Evolutionary conservation across 2,888 invertebrate genomes (phyloP).

Genomic region (Drosophila cyrtoloma): DNA sequence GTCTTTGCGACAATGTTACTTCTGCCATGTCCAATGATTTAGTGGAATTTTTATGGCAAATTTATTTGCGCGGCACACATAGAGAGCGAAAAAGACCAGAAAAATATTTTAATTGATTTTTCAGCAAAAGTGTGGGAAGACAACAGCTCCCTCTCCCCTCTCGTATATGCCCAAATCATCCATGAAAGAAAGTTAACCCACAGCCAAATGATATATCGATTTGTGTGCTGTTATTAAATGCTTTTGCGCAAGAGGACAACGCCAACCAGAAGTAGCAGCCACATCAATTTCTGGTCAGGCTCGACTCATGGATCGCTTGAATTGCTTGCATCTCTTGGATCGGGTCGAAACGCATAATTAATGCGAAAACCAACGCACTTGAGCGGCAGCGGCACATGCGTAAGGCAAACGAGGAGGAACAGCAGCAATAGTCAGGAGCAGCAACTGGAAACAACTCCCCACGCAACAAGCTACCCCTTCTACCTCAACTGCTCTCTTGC

Average conservation of each 20-base stretch:
- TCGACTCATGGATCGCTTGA: slow-evolving; percentile 48
- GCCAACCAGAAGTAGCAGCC: slow-evolving; percentile 69
- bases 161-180: not conserved
- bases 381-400: slow-evolving; percentile 69
- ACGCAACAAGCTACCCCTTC: slow-evolving; percentile 60
- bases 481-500: slow-evolving; percentile 21
- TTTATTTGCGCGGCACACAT: slow-evolving; percentile 61
- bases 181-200: slow-evolving; percentile 72
- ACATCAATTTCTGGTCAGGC: slow-evolving; percentile 78
- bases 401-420: slow-evolving; percentile 62
- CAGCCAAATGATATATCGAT: slow-evolving; percentile 76
- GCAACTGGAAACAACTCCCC: slow-evolving; percentile 77
- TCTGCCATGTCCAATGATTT: slow-evolving; percentile 67
- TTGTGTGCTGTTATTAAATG: slow-evolving; percentile 80
- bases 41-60: slow-evolving; percentile 80
- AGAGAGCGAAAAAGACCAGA: slow-evolving; percentile 39
- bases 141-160: slow-evolving; percentile 16
- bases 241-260: slow-evolving; percentile 61
- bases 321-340: slow-evolving; percentile 47
- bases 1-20: slow-evolving; percentile 63
- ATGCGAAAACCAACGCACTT: slow-evolving; percentile 81
- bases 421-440: slow-evolving; percentile 43
- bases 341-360: slow-evolving; percentile 75
- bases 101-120: slow-evolving; percentile 80
- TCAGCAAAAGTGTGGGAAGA: slow-evolving; percentile 75